phyloP scores from a whole-genome alignment of 2,113 vertebrate genomes.

The Perccottus glenii region DNA sequence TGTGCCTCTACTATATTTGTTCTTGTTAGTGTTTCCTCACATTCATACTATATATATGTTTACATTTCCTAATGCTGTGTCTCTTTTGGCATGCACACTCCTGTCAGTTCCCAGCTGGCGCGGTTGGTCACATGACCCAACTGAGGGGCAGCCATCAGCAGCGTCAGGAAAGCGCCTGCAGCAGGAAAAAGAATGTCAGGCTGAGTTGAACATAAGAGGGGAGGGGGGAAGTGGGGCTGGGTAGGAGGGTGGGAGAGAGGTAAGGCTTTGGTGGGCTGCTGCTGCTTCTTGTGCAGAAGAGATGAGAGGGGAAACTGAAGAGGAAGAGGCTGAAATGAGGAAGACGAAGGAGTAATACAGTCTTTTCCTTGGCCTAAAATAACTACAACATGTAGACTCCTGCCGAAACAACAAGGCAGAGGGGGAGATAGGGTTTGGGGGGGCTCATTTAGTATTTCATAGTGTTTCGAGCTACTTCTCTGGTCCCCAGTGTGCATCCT shows the following conservation, averaged over 20 bases:
- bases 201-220: conserved; percentile 60
- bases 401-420: conserved; percentile 64
- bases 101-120: conserved; percentile 76
- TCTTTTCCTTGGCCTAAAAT: conserved; percentile 74
- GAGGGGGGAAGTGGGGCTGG: conserved; percentile 44
- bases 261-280: conserved; percentile 25
- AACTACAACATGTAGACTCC: conserved; percentile 72
- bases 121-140: conserved; percentile 77
- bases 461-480: conserved; percentile 56
- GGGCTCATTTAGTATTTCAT: conserved; percentile 55
- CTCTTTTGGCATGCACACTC: conserved; percentile 36
- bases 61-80: conserved; percentile 31
- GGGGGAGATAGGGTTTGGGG: conserved; percentile 45
- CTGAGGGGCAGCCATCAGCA: conserved; percentile 71
- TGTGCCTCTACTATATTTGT: not conserved
- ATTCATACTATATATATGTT: conserved; percentile 28
- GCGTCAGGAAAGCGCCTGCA: conserved; percentile 75
- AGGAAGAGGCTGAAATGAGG: conserved; percentile 47
- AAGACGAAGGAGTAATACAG: conserved; percentile 64
- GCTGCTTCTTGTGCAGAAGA: conserved; percentile 12
- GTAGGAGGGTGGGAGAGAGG: conserved; percentile 51
- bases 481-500: conserved; percentile 60
- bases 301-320: conserved; percentile 48
- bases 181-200: conserved; percentile 60
- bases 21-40: conserved; percentile 15